Conservation (phyloP, 2,888 invertebrate genomes). For the Iphiclides podalirius region DNA sequence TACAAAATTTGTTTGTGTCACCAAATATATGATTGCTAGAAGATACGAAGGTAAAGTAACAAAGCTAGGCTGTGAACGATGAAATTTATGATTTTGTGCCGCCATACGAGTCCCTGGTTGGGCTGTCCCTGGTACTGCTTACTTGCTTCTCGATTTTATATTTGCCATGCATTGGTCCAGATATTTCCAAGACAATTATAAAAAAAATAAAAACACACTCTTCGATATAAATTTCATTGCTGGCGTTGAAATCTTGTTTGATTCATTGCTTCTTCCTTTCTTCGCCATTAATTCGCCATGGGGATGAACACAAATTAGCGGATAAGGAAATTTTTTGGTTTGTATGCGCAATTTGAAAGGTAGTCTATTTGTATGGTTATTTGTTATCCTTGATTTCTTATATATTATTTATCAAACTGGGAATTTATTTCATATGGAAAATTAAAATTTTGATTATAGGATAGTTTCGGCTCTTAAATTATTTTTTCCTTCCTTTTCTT, state of each 20-base stretch:
- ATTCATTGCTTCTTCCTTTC: slow-evolving; percentile 62
- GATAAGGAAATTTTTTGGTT: slow-evolving; percentile 63
- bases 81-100: slow-evolving; percentile 67
- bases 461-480: too few relatives aligned
- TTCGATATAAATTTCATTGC: background rate
- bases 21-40: slow-evolving; percentile 50
- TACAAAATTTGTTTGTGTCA: slow-evolving; percentile 50
- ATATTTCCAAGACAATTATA: slow-evolving; percentile 32
- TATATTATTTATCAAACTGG: too few relatives aligned
- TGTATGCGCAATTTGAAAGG: slow-evolving; percentile 54
- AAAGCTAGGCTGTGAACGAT: slow-evolving; percentile 76
- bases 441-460: too few relatives aligned
- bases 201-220: background rate
- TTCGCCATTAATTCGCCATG: slow-evolving; percentile 58
- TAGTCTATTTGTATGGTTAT: slow-evolving; percentile 43
- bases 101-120: slow-evolving; percentile 76
- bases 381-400: too few relatives aligned
- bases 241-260: slow-evolving; percentile 59
- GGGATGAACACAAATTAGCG: slow-evolving; percentile 48
- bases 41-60: slow-evolving; percentile 78
- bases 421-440: too few relatives aligned
- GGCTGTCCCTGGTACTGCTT: slow-evolving; percentile 65
- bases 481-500: too few relatives aligned
- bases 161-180: slow-evolving; percentile 74
- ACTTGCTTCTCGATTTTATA: slow-evolving; percentile 53